Evolutionary conservation across 1,140 invertebrate species (phyloP).

Genomic region (Papilio helenus): DNA sequence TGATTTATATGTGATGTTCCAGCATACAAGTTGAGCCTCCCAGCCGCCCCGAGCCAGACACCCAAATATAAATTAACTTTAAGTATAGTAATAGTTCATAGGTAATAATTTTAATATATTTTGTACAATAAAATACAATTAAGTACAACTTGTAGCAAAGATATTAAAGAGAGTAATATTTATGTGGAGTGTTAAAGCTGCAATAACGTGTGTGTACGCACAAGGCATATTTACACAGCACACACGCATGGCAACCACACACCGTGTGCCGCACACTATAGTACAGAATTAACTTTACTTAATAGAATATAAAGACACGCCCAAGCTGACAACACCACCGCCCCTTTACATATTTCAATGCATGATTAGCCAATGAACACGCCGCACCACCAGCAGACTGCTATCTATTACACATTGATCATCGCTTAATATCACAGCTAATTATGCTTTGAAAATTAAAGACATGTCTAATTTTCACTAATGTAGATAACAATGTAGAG

Average conservation of each 20-base stretch:
- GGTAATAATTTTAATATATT: constrained; percentile 84
- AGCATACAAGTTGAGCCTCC: constrained; percentile 80
- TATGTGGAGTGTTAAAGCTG: constrained; percentile 82
- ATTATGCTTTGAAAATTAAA: constrained; percentile 83
- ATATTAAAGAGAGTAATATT: constrained; percentile 84
- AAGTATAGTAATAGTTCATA: constrained; percentile 79
- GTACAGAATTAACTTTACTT: constrained; percentile 81
- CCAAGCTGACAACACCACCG: constrained; percentile 77
- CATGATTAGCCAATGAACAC: constrained; percentile 83
- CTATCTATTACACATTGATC: constrained; percentile 82
- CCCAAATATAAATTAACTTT: constrained; percentile 82
- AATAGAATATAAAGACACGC: constrained; percentile 82
- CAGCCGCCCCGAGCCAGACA: constrained; percentile 78
- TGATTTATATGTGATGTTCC: constrained; percentile 80
- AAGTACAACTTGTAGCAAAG: constrained; percentile 85
- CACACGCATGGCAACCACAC: constrained; percentile 78
- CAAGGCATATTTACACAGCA: constrained; percentile 82
- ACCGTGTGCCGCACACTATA: constrained; percentile 81
- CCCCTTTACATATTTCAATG: constrained; percentile 82
- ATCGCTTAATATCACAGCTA: constrained; percentile 82
- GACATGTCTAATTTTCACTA: constrained; percentile 83
- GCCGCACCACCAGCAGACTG: constrained; percentile 77
- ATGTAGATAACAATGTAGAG: constrained; percentile 82
- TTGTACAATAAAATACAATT: constrained; percentile 85
- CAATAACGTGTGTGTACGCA: constrained; percentile 82